Evolutionary conservation across 2,797 vertebrate species (phyloP), one percentile per base, ranked within the genome.

Genomic region (Gadopsis marmoratus): DNA sequence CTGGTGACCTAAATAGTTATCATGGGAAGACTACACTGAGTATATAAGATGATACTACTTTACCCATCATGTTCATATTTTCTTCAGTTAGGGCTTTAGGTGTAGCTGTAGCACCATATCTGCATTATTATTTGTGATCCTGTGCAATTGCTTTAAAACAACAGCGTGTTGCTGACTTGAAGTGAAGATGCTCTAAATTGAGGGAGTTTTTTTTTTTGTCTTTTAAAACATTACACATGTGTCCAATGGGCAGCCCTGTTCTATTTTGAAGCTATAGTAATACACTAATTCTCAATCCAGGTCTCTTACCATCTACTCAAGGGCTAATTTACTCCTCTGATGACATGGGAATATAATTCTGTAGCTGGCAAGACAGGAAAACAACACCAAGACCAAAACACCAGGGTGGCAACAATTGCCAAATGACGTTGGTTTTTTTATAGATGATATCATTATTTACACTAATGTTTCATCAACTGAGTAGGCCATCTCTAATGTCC

Each of bases 1-100:
- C 71, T 71, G 69, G 8, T 76, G 61, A 69, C 63, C 35, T 68
- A 64, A 35, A 78, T 50, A 37, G 37, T 53, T 47, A 53, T 47
- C 4, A 41, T 16, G 1, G 21, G 31, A 50, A 65, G 50, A n/a
- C 10, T n/a, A 13, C 19, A 37, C 5, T 4, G 17, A 56, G 19
- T 21, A 23, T 7, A 29, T 48, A 33, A 55, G 21, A 53, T 47
- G 4, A 2, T 43, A 14, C 76, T 53, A 23, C 8, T 50, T 60
- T 45, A 53, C 58, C 10, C 31, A 41, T 14, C 7, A 4, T 41
- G 1, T 19, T 56, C 21, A 55, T 31, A 19, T 31, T 43, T 55
- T 53, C 5, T 33, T 35, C 5, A 62, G n/a, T 56, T 47, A 45
- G 11, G 23, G 29, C 17, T 67, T 23, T 5, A 12, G 23, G 10